Evolutionary conservation across 1,140 invertebrate genomes (phyloP).

Genomic region (Eufriesea mexicana): DNA sequence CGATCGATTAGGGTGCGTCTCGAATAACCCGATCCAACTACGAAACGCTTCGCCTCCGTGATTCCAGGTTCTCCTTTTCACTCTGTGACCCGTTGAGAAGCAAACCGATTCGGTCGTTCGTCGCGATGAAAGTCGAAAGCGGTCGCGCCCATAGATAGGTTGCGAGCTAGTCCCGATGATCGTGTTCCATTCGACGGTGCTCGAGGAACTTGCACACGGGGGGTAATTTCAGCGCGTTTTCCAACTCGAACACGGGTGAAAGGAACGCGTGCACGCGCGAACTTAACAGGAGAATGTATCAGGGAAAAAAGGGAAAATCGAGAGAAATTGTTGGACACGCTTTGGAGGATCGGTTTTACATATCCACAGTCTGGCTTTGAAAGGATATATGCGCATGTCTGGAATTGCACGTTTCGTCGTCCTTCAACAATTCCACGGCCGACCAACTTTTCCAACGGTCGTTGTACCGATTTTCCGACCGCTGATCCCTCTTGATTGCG

Average conservation of each 20-base stretch:
- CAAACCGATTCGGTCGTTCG: constrained; percentile 44
- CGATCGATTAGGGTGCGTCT: background rate
- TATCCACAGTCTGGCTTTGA: background rate
- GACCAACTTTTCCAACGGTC: background rate
- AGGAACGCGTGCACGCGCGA: background rate
- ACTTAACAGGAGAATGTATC: background rate
- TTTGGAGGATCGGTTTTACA: constrained; percentile 29
- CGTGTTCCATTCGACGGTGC: background rate
- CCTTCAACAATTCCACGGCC: constrained; percentile 19
- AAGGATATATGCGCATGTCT: background rate
- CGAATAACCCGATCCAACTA: too few relatives aligned
- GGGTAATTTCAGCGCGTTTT: constrained; percentile 23
- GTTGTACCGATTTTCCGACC: background rate
- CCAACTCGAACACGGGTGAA: background rate
- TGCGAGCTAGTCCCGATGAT: constrained; percentile 2
- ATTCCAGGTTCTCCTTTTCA: too few relatives aligned
- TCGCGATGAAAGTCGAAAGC: constrained; percentile 43
- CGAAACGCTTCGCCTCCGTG: too few relatives aligned
- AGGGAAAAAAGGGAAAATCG: background rate
- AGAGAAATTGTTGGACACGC: constrained; percentile 22
- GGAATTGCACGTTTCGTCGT: background rate
- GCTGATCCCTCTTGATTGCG: constrained; percentile 33
- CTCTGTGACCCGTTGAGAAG: constrained; percentile 16
- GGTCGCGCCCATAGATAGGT: constrained; percentile 27
- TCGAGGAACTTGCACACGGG: too few relatives aligned